phyloP scores from a whole-genome alignment of 2,113 vertebrate species.

The Podarcis cretensis region DNA sequence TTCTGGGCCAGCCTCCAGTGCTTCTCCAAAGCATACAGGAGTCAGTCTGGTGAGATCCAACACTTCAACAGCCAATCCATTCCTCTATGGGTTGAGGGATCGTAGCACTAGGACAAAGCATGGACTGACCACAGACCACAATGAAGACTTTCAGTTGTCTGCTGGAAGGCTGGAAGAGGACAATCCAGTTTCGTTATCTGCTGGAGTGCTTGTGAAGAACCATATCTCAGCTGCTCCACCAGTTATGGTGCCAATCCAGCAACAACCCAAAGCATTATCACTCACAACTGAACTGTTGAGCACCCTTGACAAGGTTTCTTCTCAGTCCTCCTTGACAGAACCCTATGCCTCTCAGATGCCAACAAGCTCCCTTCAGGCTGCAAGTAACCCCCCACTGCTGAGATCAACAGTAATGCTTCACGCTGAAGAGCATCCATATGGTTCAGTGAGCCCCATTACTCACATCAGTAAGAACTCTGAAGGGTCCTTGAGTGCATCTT shows the following conservation, averaged over 20 bases:
- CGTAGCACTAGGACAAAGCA: rapidly evolving
- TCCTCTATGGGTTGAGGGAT: not conserved
- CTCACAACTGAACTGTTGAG: not conserved
- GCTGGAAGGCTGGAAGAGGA: not conserved
- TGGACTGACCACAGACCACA: not conserved
- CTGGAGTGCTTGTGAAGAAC: rapidly evolving
- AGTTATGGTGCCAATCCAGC: not conserved
- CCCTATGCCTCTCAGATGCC: not conserved
- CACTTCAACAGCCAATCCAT: rapidly evolving
- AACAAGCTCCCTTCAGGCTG: rapidly evolving
- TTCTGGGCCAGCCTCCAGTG: not conserved
- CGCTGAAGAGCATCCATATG: rapidly evolving
- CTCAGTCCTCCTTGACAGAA: not conserved
- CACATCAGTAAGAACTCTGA: rapidly evolving
- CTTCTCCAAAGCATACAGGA: rapidly evolving
- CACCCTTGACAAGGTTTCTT: rapidly evolving
- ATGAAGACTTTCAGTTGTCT: not conserved
- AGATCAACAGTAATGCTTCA: rapidly evolving
- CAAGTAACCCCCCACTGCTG: not conserved
- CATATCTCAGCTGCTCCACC: not conserved
- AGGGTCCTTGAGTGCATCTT: rapidly evolving
- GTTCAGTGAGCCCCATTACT: not conserved
- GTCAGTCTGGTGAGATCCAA: not conserved
- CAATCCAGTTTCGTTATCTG: not conserved
- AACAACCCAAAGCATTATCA: rapidly evolving